These are phyloP conservation scores for Deroptyus accipitrinus DNA, from an alignment of 2,113 vertebrate species.

Conservation along the genomic window DNA sequence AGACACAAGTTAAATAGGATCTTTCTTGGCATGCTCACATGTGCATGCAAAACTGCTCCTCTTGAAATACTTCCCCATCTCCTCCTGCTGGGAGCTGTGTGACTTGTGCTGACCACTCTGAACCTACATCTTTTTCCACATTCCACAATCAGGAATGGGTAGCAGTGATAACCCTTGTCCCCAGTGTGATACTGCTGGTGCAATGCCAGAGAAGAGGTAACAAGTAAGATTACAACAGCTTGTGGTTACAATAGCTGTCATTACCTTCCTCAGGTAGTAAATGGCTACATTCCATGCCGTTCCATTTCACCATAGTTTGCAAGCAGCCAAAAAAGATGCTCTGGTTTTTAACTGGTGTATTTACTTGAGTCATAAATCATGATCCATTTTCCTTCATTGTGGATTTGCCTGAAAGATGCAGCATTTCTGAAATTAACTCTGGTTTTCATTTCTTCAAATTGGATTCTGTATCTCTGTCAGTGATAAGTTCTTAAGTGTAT, in stretches of 20 bases:
- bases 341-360: background rate
- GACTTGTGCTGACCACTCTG: background rate
- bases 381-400: slow-evolving; percentile 29
- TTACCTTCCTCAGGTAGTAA: background rate
- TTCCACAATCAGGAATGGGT: background rate
- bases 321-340: background rate
- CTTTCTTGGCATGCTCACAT: background rate
- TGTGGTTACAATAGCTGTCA: background rate
- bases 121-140: background rate
- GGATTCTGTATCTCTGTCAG: background rate
- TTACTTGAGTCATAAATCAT: background rate
- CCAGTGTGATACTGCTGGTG: background rate
- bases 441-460: background rate
- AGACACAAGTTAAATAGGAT: background rate
- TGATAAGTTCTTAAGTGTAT: background rate
- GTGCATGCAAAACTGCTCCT: background rate
- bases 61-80: background rate
- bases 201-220: too few relatives aligned
- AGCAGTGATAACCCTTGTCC: background rate
- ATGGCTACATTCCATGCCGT: background rate
- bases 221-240: too few relatives aligned
- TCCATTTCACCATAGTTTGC: background rate
- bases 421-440: slow-evolving; percentile 80
- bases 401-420: slow-evolving; percentile 90
- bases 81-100: background rate